Percentiles rank a stretch among this genome's conserved stretches.
Conservation (phyloP, 2,888 invertebrate genomes). For the Anthoptus insignis region DNA sequence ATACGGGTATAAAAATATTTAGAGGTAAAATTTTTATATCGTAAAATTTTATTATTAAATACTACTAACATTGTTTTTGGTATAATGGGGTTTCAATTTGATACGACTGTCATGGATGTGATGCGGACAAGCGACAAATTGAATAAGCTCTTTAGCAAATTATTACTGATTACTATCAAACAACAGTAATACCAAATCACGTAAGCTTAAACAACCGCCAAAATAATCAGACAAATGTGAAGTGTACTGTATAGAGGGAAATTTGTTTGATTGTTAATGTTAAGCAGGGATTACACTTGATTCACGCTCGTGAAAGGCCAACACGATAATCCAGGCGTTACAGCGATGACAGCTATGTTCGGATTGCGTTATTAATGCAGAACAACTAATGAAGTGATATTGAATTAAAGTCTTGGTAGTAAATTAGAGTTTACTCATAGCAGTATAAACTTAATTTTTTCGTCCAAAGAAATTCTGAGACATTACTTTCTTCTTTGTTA, state of each 20-base stretch:
- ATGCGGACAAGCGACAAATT: no score
- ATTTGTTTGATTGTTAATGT: constrained; percentile 27
- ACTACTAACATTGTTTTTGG: no score
- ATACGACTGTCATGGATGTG: no score
- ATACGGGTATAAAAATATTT: no score
- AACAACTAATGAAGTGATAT: constrained; percentile 9
- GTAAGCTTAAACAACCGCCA: constrained; percentile 1
- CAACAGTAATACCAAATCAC: not conserved
- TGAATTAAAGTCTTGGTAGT: not conserved
- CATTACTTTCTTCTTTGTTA: not conserved
- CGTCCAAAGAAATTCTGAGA: not conserved
- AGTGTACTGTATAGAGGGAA: not conserved
- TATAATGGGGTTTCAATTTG: no score
- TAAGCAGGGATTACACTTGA: constrained; percentile 26
- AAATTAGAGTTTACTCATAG: not conserved
- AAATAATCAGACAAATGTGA: constrained; percentile 23
- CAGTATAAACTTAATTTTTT: not conserved
- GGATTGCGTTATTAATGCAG: constrained; percentile 21
- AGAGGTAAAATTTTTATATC: no score
- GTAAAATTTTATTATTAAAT: no score
- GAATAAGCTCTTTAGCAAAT: no score
- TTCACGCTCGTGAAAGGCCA: constrained; percentile 25
- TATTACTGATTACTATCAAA: not conserved
- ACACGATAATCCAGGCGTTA: constrained; percentile 27
- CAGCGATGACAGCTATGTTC: constrained; percentile 25